phyloP scores from a whole-genome alignment of 1,140 invertebrate species.

The Thaumetopoea pityocampa region DNA sequence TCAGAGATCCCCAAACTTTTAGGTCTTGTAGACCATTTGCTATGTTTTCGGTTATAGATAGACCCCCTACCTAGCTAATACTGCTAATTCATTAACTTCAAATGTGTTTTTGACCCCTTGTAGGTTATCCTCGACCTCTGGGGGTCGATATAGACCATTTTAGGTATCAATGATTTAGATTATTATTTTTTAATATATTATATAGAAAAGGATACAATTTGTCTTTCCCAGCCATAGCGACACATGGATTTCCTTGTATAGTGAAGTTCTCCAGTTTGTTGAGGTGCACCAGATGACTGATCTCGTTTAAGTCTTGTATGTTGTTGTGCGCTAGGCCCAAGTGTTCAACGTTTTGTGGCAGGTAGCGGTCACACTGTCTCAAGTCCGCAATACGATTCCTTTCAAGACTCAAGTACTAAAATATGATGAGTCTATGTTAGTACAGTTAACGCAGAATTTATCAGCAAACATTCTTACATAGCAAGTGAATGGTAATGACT shows the following conservation, averaged over 20 bases:
- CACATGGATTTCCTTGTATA: constrained; percentile 91
- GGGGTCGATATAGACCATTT: no score
- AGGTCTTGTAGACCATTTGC: no score
- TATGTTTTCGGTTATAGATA: no score
- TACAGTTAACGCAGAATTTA: no score
- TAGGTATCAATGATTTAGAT: no score
- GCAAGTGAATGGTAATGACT: background rate
- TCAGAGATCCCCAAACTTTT: no score
- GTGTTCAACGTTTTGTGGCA: constrained; percentile 84
- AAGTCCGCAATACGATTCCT: constrained; percentile 90
- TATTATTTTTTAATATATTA: background rate
- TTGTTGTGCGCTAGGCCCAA: constrained; percentile 91
- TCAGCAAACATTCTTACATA: background rate
- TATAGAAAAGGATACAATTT: constrained; percentile 81
- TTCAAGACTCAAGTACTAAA: constrained; percentile 89
- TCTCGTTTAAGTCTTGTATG: constrained; percentile 91
- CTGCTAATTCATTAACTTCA: no score
- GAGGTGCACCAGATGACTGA: constrained; percentile 87
- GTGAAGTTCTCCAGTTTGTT: constrained; percentile 87
- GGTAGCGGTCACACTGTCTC: constrained; percentile 86
- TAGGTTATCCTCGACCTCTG: no score
- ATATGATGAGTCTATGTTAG: no score
- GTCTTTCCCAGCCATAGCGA: constrained; percentile 79
- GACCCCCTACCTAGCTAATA: no score
- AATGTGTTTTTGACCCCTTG: no score